Conservation (phyloP, 2,113 vertebrate genomes). For the Uropsilus gracilis region DNA sequence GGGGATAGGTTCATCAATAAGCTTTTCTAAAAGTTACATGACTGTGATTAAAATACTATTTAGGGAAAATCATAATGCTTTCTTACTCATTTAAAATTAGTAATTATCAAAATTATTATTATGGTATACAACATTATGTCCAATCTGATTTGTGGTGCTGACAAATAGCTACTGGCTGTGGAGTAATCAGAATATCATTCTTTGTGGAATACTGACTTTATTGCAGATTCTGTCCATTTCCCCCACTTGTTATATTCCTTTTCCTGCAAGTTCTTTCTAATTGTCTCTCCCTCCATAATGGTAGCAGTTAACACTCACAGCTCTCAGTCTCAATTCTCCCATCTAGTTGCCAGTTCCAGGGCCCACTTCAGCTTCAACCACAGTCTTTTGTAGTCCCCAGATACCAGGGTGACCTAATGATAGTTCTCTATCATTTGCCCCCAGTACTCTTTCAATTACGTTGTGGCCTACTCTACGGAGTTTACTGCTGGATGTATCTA, state of each 20-base stretch:
- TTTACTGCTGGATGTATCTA: not conserved
- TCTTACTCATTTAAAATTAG: not conserved
- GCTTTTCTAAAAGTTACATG: not conserved
- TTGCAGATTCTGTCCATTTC: not conserved
- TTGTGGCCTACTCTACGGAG: not conserved
- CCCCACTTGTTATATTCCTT: not conserved
- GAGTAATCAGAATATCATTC: not conserved
- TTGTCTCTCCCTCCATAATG: accelerated
- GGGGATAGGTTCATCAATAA: not conserved
- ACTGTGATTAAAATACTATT: not conserved
- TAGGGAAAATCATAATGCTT: not conserved
- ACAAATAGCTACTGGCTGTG: accelerated
- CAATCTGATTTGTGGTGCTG: not conserved
- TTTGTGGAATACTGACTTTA: not conserved
- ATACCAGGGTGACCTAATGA: not conserved
- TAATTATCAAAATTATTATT: not conserved
- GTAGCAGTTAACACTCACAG: not conserved
- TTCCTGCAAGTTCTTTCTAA: not conserved
- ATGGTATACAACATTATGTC: not conserved
- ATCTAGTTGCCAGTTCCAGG: not conserved
- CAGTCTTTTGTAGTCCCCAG: too few species aligned
- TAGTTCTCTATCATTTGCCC: not conserved
- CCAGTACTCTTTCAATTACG: not conserved
- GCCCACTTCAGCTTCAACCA: not conserved
- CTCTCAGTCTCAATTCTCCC: not conserved